Percentiles rank a stretch among this genome's conserved stretches.
These are phyloP conservation scores for Sminthopsis crassicaudata DNA, from an alignment of 2,113 vertebrate genomes.

Conservation along the genomic window DNA sequence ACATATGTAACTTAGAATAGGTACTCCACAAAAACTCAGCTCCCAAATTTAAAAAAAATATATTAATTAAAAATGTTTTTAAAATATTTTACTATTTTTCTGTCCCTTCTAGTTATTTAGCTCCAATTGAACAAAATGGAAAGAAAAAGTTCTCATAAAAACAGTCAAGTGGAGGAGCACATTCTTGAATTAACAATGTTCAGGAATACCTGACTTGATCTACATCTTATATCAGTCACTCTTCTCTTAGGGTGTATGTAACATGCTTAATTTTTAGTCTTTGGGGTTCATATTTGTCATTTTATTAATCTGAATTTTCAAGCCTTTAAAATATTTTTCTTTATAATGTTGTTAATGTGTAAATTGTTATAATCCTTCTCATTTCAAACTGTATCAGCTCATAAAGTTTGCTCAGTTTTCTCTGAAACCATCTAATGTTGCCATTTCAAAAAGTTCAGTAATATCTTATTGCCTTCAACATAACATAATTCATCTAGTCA, in stretches of 20 bases:
- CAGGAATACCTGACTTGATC: neutral
- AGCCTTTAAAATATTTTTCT: neutral
- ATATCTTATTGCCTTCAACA: neutral
- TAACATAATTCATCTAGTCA: neutral
- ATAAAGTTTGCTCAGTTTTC: neutral
- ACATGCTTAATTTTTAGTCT: neutral
- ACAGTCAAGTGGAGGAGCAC: too few species aligned
- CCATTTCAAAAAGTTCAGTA: neutral
- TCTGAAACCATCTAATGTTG: neutral
- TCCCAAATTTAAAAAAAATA: neutral
- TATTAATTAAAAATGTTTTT: neutral
- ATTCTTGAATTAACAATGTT: too few species aligned
- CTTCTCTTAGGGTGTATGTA: neutral
- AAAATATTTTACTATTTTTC: too few species aligned
- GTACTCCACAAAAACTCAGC: neutral
- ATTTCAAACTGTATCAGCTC: neutral
- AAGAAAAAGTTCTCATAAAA: too few species aligned
- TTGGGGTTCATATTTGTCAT: neutral
- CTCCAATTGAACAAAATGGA: too few species aligned
- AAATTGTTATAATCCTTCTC: neutral
- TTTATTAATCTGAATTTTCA: neutral
- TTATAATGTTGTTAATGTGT: neutral
- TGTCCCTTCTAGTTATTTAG: too few species aligned
- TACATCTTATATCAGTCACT: neutral
- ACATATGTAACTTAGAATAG: too few species aligned